These are phyloP conservation scores for Apostichopus parvimensis DNA, from an alignment of 35 echinoderm and acorn worm genomes.

Conservation along the genomic window DNA sequence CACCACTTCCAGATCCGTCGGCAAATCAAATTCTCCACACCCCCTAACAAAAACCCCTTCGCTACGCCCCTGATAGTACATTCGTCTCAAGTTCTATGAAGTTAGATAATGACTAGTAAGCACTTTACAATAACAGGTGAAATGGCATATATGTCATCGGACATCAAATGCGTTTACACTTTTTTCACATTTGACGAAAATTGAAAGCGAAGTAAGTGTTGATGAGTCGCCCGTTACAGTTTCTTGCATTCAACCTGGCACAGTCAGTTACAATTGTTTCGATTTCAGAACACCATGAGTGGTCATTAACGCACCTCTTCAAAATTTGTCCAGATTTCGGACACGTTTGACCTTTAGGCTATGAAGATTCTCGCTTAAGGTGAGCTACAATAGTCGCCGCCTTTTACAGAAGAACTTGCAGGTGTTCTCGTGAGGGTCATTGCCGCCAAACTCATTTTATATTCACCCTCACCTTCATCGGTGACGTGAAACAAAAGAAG, in stretches of 20 bases:
- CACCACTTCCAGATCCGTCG: no score
- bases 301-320: slow-evolving; percentile 39
- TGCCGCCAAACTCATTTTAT: slow-evolving; percentile 15
- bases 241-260: background rate
- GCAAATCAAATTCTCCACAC: no score
- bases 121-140: slow-evolving; percentile 14
- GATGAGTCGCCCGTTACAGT: slow-evolving; percentile 21
- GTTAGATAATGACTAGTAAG: background rate
- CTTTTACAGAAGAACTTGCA: background rate
- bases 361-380: background rate
- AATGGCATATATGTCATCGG: background rate
- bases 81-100: background rate
- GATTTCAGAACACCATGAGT: slow-evolving; percentile 43
- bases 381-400: slow-evolving; percentile 13
- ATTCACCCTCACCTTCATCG: slow-evolving; percentile 9
- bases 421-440: background rate
- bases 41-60: no score
- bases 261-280: slow-evolving; percentile 55
- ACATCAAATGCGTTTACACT: background rate
- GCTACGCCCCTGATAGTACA: no score
- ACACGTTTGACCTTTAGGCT: slow-evolving; percentile 25
- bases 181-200: background rate
- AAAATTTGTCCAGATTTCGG: slow-evolving; percentile 60
- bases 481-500: slow-evolving; percentile 44
- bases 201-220: slow-evolving; percentile 8